These are phyloP conservation scores for Platycheirus albimanus DNA, from an alignment of 2,888 invertebrate species.

Conservation along the genomic window DNA sequence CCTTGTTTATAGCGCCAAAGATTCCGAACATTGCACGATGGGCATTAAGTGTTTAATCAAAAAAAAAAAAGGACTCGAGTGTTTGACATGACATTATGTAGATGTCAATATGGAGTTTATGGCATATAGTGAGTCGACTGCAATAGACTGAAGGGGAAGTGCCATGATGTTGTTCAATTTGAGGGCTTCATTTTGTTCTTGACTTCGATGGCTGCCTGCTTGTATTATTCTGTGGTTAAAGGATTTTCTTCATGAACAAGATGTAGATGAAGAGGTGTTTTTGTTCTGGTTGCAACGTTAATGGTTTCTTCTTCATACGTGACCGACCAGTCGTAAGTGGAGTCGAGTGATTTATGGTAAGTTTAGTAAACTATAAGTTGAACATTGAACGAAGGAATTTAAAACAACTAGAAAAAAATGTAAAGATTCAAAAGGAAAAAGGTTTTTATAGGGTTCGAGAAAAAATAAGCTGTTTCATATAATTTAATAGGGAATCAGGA, in stretches of 20 bases:
- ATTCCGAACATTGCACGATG: conserved; percentile 41
- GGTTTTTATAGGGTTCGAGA: too few species aligned
- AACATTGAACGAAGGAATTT: too few species aligned
- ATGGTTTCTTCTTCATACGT: neutral
- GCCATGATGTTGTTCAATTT: neutral
- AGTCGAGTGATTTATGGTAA: too few species aligned
- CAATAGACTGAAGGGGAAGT: neutral
- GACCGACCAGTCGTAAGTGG: too few species aligned
- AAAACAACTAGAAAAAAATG: too few species aligned
- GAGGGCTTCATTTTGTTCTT: conserved; percentile 8
- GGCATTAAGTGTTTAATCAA: conserved; percentile 62
- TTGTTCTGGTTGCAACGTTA: neutral
- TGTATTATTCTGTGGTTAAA: neutral
- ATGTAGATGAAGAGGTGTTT: neutral
- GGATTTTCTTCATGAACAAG: neutral
- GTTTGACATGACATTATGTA: conserved; percentile 47
- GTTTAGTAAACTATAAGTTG: too few species aligned
- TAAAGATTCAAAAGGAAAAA: too few species aligned
- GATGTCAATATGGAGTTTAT: conserved; percentile 42
- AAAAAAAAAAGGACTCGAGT: conserved; percentile 40
- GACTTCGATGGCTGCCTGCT: conserved; percentile 1
- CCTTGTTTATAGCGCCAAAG: conserved; percentile 35
- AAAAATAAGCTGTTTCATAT: too few species aligned
- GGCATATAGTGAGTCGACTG: neutral
- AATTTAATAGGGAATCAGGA: too few species aligned